Evolutionary conservation across 2,797 vertebrate species (phyloP), one percentile per base, ranked within the genome.

Genomic region (Pipistrellus pygmaeus): DNA sequence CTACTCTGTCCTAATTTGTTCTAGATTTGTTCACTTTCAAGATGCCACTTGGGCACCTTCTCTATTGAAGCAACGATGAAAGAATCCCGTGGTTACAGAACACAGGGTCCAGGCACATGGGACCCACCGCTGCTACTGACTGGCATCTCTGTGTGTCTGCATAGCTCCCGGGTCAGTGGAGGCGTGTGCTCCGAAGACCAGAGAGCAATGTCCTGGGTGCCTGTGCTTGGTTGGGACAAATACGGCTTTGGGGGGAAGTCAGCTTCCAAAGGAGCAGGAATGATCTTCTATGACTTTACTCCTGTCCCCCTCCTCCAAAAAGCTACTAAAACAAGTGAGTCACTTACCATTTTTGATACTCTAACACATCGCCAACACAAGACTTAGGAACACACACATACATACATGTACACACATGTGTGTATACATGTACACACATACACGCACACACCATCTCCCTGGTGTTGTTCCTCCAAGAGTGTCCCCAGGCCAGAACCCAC

Each of bases 101-200:
- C 0, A 0, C 3, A 11, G 17, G 60, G 18, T 32, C 72, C 23
- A 6, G 46, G 5, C 66, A 8, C 0, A 0, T 0, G 4, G 3
- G 38, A 25, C 76, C 51, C 3, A 9, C 2, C 8, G 46, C 48
- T 38, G 55, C 53, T 57, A 35, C 84, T 17, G 8, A 55, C 57
- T n/a, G 32, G 13, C 1, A 8, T 23, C 9, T 8, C 51, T 25
- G 27, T 15, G n/a, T 71, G 72, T 17, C 41, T 53, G 51, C 30
- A 12, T 32, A 35, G 68, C 44, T 57, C 5, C 48, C 35, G 44
- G 38, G 44, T 3, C 9, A 3, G 46, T 1, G 15, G 77, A 41
- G 44, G n/a, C 0, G 5, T 9, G 18, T 14, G 9, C 13, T 8
- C 44, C 0, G 8, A n/a, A 72, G n/a, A 30, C 27, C 3, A 20